Base-by-base conservation (phyloP, 2,888 invertebrate species). In the Latrodectus elegans region DNA sequence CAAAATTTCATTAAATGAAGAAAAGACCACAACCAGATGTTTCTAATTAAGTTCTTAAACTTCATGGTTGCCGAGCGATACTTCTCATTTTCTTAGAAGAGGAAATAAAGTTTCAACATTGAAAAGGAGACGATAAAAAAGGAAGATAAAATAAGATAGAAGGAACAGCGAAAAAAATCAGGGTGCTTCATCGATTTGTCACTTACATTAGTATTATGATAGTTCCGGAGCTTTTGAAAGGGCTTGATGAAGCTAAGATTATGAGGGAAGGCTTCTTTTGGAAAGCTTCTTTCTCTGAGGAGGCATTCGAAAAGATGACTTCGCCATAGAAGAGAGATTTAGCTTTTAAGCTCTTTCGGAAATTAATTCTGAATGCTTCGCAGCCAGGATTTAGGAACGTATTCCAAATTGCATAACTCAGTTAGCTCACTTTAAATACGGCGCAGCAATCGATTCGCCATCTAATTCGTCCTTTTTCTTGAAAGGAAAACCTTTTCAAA, bases 151-250 rank as follows among this genome's bases (percentile, higher is more conserved):
- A 74, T 80, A 85, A 81, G 78, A 77, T 81, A 72, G 67, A 51
- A 75, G 26, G 26, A 77, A 82, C 49, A 49, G 71, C 70, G 68
- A 70, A 74, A 80, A 86, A 81, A 71, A 49, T 55, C 78, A 78
- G 74, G 80, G 82, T 74, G 81, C 83, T 83, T 83, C 78, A 88
- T 88, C 88, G 88, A 88, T 88, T 88, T 88, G 88, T 88, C 88
- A 84, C 88, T 88, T 88, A 88, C 88, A 88, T 88, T 88, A 84
- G 88, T 88, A 88, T 88, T 88, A 88, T 88, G 83, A 88, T 88
- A 88, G 88, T 88, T 88, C 83, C 88, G 88, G 83, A 81, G 82
- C 87, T 88, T 88, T 88, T 88, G 87, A 83, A 88, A 88, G 73
- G 75, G 88, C 88, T 83, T 80, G 88, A 88, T 88, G 88, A 88